Percentiles rank a stretch among this genome's conserved stretches.
These are phyloP conservation scores for Oophaga pumilio DNA, from an alignment of 2,113 vertebrate genomes.

Conservation along the genomic window DNA sequence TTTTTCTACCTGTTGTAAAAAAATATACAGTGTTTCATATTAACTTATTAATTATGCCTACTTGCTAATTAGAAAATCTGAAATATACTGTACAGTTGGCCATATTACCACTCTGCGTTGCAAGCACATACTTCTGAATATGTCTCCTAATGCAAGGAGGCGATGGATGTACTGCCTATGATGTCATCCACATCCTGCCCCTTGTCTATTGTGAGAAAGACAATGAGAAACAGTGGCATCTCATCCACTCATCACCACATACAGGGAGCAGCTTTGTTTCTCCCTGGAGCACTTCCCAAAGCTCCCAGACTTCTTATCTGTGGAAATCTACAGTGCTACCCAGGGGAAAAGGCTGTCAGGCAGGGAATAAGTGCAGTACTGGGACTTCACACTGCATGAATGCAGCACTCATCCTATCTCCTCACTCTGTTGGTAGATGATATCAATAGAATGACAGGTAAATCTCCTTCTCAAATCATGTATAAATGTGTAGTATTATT, in stretches of 20 bases:
- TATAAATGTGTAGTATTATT: too few relatives aligned
- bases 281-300: not conserved
- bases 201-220: not conserved
- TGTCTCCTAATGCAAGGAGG: not conserved
- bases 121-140: too few relatives aligned
- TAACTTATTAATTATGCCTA: not conserved
- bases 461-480: too few relatives aligned
- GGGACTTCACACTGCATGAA: not conserved
- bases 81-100: not conserved
- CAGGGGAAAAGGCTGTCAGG: not conserved
- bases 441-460: not conserved
- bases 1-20: slow-evolving; percentile 85
- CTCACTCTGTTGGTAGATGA: not conserved
- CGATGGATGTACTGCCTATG: not conserved
- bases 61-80: not conserved
- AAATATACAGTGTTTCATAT: not conserved
- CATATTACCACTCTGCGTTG: too few relatives aligned
- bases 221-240: not conserved
- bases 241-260: not conserved
- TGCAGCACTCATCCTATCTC: not conserved
- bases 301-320: not conserved
- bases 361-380: not conserved
- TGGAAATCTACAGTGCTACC: not conserved
- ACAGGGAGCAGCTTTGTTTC: not conserved
- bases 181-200: not conserved